phyloP scores from a whole-genome alignment of 2,797 vertebrate genomes.

The Chromis chromis region DNA sequence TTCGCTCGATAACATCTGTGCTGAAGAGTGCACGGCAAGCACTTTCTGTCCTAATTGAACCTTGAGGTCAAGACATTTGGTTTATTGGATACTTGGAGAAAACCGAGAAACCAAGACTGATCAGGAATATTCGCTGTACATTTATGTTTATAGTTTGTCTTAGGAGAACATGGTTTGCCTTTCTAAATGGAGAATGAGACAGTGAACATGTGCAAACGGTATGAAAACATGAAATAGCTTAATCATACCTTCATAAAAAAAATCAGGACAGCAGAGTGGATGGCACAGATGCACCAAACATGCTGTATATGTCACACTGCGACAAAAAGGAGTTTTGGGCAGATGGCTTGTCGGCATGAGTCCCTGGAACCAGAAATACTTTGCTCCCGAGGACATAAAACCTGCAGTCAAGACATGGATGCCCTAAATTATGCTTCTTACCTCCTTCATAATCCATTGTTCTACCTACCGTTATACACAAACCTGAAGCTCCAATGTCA shows the following conservation, averaged over 20 bases:
- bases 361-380: slow-evolving; percentile 55
- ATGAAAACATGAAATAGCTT: slow-evolving; percentile 21
- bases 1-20: slow-evolving; percentile 51
- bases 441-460: slow-evolving; percentile 30
- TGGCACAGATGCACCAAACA: slow-evolving; percentile 24
- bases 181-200: slow-evolving; percentile 10
- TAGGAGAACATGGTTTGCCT: background rate
- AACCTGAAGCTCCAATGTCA: slow-evolving; percentile 28
- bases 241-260: slow-evolving; percentile 20
- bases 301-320: slow-evolving; percentile 26
- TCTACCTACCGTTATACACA: slow-evolving; percentile 44
- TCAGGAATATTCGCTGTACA: slow-evolving; percentile 16
- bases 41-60: slow-evolving; percentile 57
- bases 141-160: slow-evolving; percentile 12
- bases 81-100: slow-evolving; percentile 26
- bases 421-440: slow-evolving; percentile 48
- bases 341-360: slow-evolving; percentile 64
- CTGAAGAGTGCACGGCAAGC: slow-evolving; percentile 38
- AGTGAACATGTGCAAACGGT: slow-evolving; percentile 16
- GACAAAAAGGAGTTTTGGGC: slow-evolving; percentile 37
- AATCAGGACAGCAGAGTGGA: slow-evolving; percentile 10
- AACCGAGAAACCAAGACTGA: slow-evolving; percentile 29
- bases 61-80: slow-evolving; percentile 55
- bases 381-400: slow-evolving; percentile 56
- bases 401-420: slow-evolving; percentile 45